phyloP scores from a whole-genome alignment of 1,140 invertebrate genomes.

The Lordiphosa clarofinis region DNA sequence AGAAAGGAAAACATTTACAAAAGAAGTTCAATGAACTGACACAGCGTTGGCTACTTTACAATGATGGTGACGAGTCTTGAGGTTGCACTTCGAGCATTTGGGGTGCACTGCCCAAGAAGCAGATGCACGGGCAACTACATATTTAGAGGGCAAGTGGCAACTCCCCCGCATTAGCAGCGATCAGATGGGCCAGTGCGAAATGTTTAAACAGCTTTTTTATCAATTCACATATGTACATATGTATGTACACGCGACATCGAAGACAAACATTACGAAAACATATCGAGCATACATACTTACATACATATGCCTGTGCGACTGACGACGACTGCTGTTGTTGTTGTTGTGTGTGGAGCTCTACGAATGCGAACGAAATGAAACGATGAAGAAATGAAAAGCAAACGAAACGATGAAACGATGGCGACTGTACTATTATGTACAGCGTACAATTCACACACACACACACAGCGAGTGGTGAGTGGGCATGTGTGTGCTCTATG shows the following conservation, averaged over 20 bases:
- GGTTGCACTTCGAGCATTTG: slow-evolving; percentile 28
- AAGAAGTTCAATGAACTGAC: slow-evolving; percentile 69
- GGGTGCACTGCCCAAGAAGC: slow-evolving; percentile 1
- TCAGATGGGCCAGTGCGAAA: slow-evolving; percentile 22
- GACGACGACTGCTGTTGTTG: slow-evolving; percentile 7
- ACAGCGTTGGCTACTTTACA: slow-evolving; percentile 58
- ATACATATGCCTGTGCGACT: slow-evolving; percentile 9
- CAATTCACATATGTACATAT: neutral
- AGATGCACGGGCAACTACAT: neutral
- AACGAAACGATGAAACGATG: slow-evolving; percentile 48
- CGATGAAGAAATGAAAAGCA: slow-evolving; percentile 39
- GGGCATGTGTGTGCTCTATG: slow-evolving; percentile 24
- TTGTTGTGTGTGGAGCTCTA: slow-evolving; percentile 4
- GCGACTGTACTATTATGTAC: slow-evolving; percentile 39
- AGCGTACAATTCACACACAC: slow-evolving; percentile 7
- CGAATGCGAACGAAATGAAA: slow-evolving; percentile 36
- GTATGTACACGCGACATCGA: slow-evolving; percentile 5
- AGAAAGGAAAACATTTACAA: slow-evolving; percentile 71
- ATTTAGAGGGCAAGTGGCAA: neutral
- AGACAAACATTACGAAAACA: slow-evolving; percentile 14
- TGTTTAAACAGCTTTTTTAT: slow-evolving; percentile 48
- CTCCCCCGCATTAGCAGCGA: too few relatives aligned
- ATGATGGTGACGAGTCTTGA: slow-evolving; percentile 23
- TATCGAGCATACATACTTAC: slow-evolving; percentile 8
- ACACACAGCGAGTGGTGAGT: slow-evolving; percentile 12